phyloP scores from a whole-genome alignment of 2,113 vertebrate species.

The Malurus melanocephalus region DNA sequence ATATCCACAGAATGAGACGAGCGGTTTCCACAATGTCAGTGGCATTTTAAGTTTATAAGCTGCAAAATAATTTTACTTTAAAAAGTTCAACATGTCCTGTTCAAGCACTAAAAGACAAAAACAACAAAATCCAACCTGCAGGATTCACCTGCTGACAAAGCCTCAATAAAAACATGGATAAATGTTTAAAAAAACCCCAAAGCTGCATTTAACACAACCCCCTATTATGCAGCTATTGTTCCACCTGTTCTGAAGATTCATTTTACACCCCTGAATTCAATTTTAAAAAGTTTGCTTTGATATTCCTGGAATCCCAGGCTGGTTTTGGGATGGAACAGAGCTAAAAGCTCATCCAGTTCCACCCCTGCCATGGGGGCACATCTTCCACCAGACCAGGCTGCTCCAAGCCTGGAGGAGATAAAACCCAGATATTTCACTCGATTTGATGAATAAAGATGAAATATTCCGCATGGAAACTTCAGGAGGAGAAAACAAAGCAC shows the following conservation, averaged over 20 bases:
- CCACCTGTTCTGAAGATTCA: background rate
- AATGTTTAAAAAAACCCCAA: background rate
- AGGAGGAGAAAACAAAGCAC: background rate
- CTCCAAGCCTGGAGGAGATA: background rate
- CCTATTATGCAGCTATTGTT: background rate
- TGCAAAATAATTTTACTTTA: background rate
- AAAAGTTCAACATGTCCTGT: background rate
- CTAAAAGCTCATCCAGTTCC: background rate
- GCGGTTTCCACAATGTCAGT: background rate
- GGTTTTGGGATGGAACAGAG: background rate
- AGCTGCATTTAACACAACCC: background rate
- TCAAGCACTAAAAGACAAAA: background rate
- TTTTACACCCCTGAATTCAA: slow-evolving; percentile 7
- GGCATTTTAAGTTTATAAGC: background rate
- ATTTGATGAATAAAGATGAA: background rate
- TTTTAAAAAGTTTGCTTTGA: background rate
- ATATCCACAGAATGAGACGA: background rate
- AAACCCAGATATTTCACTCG: background rate
- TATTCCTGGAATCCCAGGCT: background rate
- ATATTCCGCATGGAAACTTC: background rate
- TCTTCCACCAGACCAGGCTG: background rate
- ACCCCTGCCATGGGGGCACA: background rate
- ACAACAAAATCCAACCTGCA: background rate
- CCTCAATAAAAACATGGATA: background rate
- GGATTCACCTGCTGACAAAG: background rate